Percentiles rank a stretch among this genome's conserved stretches.
phyloP scores from a whole-genome alignment of 2,797 vertebrate genomes.

The Scleropages formosus region DNA sequence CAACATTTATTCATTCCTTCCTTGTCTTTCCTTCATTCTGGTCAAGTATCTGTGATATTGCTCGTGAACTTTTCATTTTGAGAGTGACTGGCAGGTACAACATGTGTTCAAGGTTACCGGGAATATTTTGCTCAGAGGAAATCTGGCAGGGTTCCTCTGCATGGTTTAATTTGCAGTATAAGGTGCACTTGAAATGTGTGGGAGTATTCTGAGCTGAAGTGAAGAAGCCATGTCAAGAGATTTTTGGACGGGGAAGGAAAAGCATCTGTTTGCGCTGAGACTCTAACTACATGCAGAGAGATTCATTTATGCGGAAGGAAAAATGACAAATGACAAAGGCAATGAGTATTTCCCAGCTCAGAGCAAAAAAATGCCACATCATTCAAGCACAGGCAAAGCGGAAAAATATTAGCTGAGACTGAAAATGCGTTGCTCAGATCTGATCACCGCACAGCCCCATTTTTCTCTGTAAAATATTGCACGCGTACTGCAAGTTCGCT shows the following conservation, averaged over 20 bases:
- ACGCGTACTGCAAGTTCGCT: not conserved
- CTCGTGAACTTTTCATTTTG: not conserved
- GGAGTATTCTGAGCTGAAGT: slow-evolving; percentile 26
- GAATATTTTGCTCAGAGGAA: slow-evolving; percentile 26
- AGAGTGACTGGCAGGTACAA: slow-evolving; percentile 23
- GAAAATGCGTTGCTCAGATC: not conserved
- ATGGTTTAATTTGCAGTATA: slow-evolving; percentile 32
- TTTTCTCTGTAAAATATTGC: not conserved
- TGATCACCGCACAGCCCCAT: not conserved
- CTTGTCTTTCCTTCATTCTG: not conserved
- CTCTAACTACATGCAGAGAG: slow-evolving; percentile 8
- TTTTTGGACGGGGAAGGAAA: slow-evolving; percentile 12
- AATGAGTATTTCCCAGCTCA: not conserved
- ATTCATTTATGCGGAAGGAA: not conserved
- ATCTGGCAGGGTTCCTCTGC: slow-evolving; percentile 29
- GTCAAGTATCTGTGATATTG: not conserved
- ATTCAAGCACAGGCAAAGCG: slow-evolving; percentile 4
- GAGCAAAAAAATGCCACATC: not conserved
- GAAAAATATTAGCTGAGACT: slow-evolving; percentile 11
- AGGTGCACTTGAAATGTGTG: slow-evolving; percentile 26
- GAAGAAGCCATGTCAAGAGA: slow-evolving; percentile 7
- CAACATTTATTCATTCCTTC: not conserved
- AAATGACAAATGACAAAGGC: not conserved
- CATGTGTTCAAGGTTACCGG: slow-evolving; percentile 20
- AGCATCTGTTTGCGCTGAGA: slow-evolving; percentile 16